These are phyloP conservation scores for Epinephelus coioides DNA, from an alignment of 2,797 vertebrate genomes.

Conservation along the genomic window DNA sequence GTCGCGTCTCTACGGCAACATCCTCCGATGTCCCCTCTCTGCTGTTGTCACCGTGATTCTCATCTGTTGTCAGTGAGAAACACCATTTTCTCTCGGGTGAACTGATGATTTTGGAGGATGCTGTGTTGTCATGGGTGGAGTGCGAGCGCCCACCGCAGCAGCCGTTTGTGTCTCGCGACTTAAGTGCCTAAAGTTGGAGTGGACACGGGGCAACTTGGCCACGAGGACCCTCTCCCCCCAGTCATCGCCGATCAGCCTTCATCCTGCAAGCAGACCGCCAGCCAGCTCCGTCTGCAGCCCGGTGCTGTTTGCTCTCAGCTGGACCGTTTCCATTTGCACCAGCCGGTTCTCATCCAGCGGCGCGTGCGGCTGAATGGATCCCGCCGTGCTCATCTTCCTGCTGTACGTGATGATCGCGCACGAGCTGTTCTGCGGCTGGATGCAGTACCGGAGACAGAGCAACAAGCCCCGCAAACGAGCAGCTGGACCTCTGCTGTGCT, in stretches of 20 bases:
- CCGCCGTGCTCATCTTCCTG: constrained; percentile 91
- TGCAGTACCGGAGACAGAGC: constrained; percentile 88
- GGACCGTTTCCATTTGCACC: constrained; percentile 1
- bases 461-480: constrained; percentile 83
- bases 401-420: constrained; percentile 93
- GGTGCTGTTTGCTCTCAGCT: not conserved
- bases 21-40: constrained; percentile 65
- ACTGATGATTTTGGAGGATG: constrained; percentile 18
- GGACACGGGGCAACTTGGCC: constrained; percentile 34
- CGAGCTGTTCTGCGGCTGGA: constrained; percentile 92
- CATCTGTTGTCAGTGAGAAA: constrained; percentile 39
- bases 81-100: not conserved
- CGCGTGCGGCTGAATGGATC: constrained; percentile 85
- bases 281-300: not conserved
- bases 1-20: constrained; percentile 86
- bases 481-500: constrained; percentile 81
- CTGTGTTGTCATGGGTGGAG: constrained; percentile 31
- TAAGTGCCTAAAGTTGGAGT: constrained; percentile 52
- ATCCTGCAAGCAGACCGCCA: not conserved
- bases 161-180: constrained; percentile 21
- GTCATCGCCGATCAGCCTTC: not conserved
- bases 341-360: constrained; percentile 18
- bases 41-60: constrained; percentile 49
- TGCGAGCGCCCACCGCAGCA: constrained; percentile 17
- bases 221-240: constrained; percentile 2